phyloP scores from a whole-genome alignment of 1,140 invertebrate species.

The Rhysida immarginata region DNA sequence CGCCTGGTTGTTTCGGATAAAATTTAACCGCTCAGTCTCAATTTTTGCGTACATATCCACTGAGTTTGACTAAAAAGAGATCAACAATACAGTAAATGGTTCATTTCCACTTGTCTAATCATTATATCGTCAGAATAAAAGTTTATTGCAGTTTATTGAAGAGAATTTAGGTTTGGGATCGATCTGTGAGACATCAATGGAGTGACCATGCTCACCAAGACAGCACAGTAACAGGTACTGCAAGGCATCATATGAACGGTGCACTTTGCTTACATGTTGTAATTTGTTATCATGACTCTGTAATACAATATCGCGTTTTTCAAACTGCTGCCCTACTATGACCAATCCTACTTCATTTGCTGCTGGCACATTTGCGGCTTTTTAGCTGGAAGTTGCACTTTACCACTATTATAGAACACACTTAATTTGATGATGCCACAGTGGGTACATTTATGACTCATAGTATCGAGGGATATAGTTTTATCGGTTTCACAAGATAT shows the following conservation, averaged over 20 bases:
- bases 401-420: too few species aligned
- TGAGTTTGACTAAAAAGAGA: conserved; percentile 7
- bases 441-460: too few species aligned
- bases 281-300: conserved; percentile 18
- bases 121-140: conserved; percentile 28
- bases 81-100: conserved; percentile 22
- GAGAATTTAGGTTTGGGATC: conserved; percentile 13
- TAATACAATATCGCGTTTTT: conserved; percentile 11
- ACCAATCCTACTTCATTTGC: conserved; percentile 12
- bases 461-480: too few species aligned
- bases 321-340: conserved; percentile 7
- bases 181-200: conserved; percentile 18
- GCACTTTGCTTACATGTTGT: background rate
- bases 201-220: conserved; percentile 13
- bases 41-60: conserved; percentile 1
- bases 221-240: conserved; percentile 14
- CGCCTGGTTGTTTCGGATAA: conserved; percentile 17
- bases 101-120: conserved; percentile 22
- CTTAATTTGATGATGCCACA: too few species aligned
- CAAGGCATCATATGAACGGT: conserved; percentile 13
- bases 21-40: conserved; percentile 3
- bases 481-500: too few species aligned
- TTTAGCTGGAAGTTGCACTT: too few species aligned
- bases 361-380: conserved; percentile 25
- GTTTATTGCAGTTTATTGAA: conserved; percentile 24